Conservation (phyloP, 1,140 invertebrate genomes). For the Contarinia nasturtii region DNA sequence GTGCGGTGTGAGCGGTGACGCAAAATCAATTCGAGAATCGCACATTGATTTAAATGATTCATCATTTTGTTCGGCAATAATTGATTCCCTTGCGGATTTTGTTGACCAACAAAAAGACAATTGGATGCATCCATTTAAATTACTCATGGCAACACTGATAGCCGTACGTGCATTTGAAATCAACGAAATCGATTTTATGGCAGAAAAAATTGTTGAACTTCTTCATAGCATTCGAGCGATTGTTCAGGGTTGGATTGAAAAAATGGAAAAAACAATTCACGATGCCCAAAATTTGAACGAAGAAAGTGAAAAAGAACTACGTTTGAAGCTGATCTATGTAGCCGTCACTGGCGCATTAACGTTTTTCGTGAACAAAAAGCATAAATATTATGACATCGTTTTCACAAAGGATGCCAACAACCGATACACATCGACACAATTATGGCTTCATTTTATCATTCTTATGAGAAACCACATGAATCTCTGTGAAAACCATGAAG, state of each 20-base stretch:
- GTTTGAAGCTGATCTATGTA: neutral
- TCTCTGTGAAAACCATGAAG: neutral
- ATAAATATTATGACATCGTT: neutral
- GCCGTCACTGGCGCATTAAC: neutral
- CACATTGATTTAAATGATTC: neutral
- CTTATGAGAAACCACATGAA: neutral
- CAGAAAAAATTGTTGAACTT: neutral
- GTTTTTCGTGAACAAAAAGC: neutral
- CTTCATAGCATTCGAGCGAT: neutral
- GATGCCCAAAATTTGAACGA: neutral
- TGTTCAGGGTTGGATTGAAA: neutral
- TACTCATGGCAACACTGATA: neutral
- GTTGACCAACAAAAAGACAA: neutral
- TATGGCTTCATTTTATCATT: neutral
- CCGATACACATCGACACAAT: neutral
- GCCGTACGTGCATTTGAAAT: neutral
- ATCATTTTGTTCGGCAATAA: neutral
- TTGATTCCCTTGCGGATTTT: neutral
- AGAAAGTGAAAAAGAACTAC: neutral
- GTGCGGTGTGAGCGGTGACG: neutral
- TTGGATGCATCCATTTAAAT: neutral
- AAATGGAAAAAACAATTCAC: neutral
- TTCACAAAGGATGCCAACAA: neutral
- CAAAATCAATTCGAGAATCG: neutral
- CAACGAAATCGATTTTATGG: neutral